These are phyloP conservation scores for Aplodontia rufa DNA, from an alignment of 2,113 vertebrate genomes.

Conservation along the genomic window DNA sequence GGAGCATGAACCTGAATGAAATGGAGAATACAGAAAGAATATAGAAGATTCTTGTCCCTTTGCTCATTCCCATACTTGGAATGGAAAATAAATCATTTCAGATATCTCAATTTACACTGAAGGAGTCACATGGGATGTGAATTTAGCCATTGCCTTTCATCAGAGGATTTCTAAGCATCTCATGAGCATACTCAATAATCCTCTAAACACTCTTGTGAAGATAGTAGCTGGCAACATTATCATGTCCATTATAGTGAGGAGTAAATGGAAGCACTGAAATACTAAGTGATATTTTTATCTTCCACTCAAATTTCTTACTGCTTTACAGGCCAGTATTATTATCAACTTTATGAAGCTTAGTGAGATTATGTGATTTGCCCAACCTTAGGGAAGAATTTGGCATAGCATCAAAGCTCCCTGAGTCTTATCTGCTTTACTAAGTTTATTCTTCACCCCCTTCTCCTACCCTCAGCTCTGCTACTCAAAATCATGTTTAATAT, in stretches of 20 bases:
- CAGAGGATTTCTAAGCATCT: slow-evolving; percentile 61
- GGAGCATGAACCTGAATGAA: not conserved
- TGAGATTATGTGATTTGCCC: slow-evolving; percentile 61
- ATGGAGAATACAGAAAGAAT: not conserved
- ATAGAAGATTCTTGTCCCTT: not conserved
- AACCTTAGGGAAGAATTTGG: slow-evolving; percentile 61
- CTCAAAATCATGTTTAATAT: slow-evolving; percentile 40
- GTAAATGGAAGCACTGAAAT: slow-evolving; percentile 56
- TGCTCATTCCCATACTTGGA: not conserved
- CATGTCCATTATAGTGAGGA: slow-evolving; percentile 15
- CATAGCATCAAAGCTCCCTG: slow-evolving; percentile 31
- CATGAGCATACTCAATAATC: not conserved
- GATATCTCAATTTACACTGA: slow-evolving; percentile 31
- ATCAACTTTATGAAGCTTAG: slow-evolving; percentile 59
- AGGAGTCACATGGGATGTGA: slow-evolving; percentile 1
- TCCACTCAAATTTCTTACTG: slow-evolving; percentile 53
- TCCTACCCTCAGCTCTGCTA: not conserved
- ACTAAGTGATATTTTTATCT: slow-evolving; percentile 62
- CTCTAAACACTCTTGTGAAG: slow-evolving; percentile 23
- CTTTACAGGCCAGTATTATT: slow-evolving; percentile 53
- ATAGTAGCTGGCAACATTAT: slow-evolving; percentile 28
- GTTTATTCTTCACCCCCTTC: not conserved
- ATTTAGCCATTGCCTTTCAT: slow-evolving; percentile 63
- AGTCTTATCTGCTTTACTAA: slow-evolving; percentile 42
- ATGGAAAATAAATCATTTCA: slow-evolving; percentile 47